Evolutionary conservation across 92 coral and sea anemone genomes (phyloP).

Genomic region (Epizoanthus rinbou): DNA sequence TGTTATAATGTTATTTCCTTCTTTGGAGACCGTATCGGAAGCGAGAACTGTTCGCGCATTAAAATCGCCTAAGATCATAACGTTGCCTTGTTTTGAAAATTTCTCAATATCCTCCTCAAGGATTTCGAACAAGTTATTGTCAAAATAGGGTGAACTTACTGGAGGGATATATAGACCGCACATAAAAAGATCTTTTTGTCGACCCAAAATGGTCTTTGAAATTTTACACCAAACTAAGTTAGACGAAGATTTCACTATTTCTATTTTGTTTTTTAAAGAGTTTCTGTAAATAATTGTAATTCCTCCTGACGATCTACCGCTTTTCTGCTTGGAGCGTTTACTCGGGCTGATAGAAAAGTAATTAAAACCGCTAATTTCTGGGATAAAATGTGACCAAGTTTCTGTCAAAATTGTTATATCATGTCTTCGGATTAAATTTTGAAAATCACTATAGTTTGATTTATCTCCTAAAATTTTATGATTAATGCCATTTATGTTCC

Average conservation of each 20-base stretch:
- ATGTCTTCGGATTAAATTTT: background rate
- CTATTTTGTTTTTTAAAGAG: conserved; percentile 11
- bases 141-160: conserved; percentile 46
- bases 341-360: background rate
- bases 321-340: background rate
- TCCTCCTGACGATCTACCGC: conserved; percentile 41
- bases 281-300: conserved; percentile 39
- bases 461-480: conserved; percentile 35
- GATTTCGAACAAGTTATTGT: conserved; percentile 38
- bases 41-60: conserved; percentile 44
- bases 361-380: conserved; percentile 8
- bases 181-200: conserved; percentile 40
- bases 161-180: conserved; percentile 52
- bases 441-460: conserved; percentile 35
- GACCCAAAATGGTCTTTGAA: conserved; percentile 6
- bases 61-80: conserved; percentile 44
- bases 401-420: conserved; percentile 44
- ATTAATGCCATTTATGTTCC: conserved; percentile 47
- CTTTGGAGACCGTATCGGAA: conserved; percentile 44
- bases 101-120: conserved; percentile 35
- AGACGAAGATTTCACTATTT: conserved; percentile 20
- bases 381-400: conserved; percentile 34
- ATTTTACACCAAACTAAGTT: conserved; percentile 45
- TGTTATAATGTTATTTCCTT: conserved; percentile 43
- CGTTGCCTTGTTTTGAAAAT: conserved; percentile 34